Evolutionary conservation across 2,113 vertebrate genomes (phyloP).

Genomic region (Syngnathus typhle): DNA sequence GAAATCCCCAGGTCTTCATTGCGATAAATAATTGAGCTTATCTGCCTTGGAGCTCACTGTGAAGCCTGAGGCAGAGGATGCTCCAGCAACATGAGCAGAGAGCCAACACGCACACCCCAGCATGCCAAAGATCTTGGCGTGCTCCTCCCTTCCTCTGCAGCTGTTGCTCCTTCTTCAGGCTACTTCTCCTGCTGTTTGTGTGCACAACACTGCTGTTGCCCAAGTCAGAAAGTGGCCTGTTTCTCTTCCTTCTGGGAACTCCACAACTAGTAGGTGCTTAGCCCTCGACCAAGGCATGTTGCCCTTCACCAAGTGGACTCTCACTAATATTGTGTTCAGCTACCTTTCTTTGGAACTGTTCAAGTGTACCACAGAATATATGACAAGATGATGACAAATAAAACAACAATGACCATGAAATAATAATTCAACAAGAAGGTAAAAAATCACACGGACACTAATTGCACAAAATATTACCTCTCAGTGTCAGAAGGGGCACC

Average conservation of each 20-base stretch:
- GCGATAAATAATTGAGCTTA: constrained; percentile 69
- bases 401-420: not conserved
- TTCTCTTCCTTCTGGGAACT: constrained; percentile 48
- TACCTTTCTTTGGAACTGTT: constrained; percentile 38
- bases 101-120: constrained; percentile 29
- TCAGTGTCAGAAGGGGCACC: constrained; percentile 25
- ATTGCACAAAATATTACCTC: constrained; percentile 38
- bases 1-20: constrained; percentile 62
- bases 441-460: not conserved
- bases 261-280: constrained; percentile 59
- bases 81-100: constrained; percentile 42
- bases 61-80: constrained; percentile 57
- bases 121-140: constrained; percentile 45
- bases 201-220: constrained; percentile 54
- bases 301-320: constrained; percentile 47
- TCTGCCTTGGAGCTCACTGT: constrained; percentile 62
- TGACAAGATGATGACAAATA: constrained; percentile 1
- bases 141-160: constrained; percentile 65
- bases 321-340: constrained; percentile 48
- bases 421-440: not conserved
- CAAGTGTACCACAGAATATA: constrained; percentile 26
- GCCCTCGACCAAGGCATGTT: constrained; percentile 61
- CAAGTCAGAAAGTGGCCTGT: constrained; percentile 50
- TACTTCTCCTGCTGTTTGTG: constrained; percentile 54
- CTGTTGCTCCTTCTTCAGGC: constrained; percentile 63